Percentiles rank a stretch among this genome's conserved stretches.
phyloP scores from a whole-genome alignment of 2,888 invertebrate genomes.

The Lissonota sp. region DNA sequence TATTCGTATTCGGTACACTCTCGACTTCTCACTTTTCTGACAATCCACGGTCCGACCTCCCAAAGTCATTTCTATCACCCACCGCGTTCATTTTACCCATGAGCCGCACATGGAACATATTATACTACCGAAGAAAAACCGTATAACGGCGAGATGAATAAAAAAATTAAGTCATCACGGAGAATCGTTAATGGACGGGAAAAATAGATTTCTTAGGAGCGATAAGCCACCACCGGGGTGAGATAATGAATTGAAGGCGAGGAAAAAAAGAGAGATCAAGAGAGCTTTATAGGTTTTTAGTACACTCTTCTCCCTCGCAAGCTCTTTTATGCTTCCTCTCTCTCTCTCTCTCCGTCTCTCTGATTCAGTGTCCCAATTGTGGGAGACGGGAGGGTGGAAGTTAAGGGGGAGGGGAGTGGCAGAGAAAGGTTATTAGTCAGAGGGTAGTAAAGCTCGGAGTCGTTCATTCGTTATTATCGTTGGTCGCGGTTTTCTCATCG shows the following conservation, averaged over 20 bases:
- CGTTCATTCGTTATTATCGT: slow-evolving; percentile 73
- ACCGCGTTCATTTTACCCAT: not conserved
- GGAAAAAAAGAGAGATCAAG: slow-evolving; percentile 35
- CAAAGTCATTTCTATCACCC: slow-evolving; percentile 34
- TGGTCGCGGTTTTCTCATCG: slow-evolving; percentile 48
- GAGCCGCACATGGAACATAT: not conserved
- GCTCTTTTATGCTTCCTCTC: not conserved
- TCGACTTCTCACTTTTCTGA: slow-evolving; percentile 68
- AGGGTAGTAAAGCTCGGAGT: slow-evolving; percentile 64
- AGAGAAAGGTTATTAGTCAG: slow-evolving; percentile 67
- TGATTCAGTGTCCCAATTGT: not conserved
- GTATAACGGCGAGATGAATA: not conserved
- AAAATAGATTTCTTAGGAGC: slow-evolving; percentile 30
- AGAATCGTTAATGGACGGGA: not conserved
- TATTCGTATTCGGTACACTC: slow-evolving; percentile 60
- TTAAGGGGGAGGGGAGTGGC: not conserved
- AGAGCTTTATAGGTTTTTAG: slow-evolving; percentile 33
- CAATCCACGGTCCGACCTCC: slow-evolving; percentile 69
- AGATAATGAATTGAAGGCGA: slow-evolving; percentile 54
- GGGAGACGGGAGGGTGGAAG: not conserved
- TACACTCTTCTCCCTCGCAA: not conserved
- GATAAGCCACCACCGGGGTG: not conserved
- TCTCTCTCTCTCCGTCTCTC: slow-evolving; percentile 2
- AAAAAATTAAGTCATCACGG: slow-evolving; percentile 16
- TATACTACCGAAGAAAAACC: not conserved